Conservation (phyloP, 2,113 vertebrate genomes). For the Mormyrus iriodes region DNA sequence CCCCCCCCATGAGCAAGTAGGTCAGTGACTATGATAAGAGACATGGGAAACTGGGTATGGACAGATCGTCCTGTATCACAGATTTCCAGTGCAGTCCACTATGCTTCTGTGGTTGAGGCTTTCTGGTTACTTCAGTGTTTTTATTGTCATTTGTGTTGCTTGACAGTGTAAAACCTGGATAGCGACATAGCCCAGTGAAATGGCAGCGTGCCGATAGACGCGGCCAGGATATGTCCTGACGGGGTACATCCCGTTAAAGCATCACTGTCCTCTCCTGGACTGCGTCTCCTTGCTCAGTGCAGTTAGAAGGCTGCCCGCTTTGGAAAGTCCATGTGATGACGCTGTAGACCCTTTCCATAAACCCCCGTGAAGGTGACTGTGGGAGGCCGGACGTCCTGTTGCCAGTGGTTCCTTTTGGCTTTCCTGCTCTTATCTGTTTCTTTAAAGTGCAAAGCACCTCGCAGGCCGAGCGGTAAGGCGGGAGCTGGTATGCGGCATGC, state of each 20-base stretch:
- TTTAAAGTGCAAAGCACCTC: neutral
- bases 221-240: neutral
- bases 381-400: neutral
- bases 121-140: neutral
- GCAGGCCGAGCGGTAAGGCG: neutral
- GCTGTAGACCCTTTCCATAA: neutral
- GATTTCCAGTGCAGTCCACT: neutral
- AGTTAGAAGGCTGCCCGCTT: neutral
- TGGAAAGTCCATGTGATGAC: neutral
- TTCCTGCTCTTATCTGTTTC: neutral
- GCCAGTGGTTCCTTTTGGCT: neutral
- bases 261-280: neutral
- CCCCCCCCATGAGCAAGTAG: conserved; percentile 40
- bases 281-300: neutral
- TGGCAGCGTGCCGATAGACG: neutral
- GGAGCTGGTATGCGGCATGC: neutral
- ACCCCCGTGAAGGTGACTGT: neutral
- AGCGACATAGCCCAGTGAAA: neutral
- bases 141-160: neutral
- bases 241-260: neutral
- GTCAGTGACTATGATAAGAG: neutral
- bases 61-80: neutral
- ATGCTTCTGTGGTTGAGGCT: neutral
- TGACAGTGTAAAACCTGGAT: neutral
- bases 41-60: neutral